These are phyloP conservation scores for Pseudomyrmex sp. DNA, from an alignment of 1,140 invertebrate species.

Conservation along the genomic window DNA sequence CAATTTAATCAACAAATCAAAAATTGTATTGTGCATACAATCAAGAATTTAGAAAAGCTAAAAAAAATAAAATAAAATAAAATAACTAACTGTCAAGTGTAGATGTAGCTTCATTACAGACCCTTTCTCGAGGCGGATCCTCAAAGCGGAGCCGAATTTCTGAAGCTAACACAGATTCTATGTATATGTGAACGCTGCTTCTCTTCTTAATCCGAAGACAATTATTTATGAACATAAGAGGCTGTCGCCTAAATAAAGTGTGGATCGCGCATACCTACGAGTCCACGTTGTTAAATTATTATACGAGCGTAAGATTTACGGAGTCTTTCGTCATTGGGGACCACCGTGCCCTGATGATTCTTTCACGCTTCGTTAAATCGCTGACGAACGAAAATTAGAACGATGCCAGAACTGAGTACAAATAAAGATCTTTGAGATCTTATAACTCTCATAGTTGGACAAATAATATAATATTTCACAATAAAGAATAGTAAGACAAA, in stretches of 20 bases:
- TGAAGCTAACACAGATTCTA: slow-evolving; percentile 62
- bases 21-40: neutral
- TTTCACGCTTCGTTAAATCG: slow-evolving; percentile 62
- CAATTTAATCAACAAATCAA: slow-evolving; percentile 5
- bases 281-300: slow-evolving; percentile 81
- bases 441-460: neutral
- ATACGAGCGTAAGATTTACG: slow-evolving; percentile 78
- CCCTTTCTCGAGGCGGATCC: slow-evolving; percentile 24
- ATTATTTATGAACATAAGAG: slow-evolving; percentile 81
- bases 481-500: neutral
- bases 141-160: slow-evolving; percentile 66
- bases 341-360: slow-evolving; percentile 64
- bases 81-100: slow-evolving; percentile 1
- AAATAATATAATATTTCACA: neutral
- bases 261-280: slow-evolving; percentile 67
- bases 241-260: slow-evolving; percentile 70
- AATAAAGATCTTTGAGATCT: neutral
- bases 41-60: neutral
- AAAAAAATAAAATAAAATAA: slow-evolving; percentile 14
- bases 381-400: slow-evolving; percentile 56
- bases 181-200: slow-evolving; percentile 21
- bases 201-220: slow-evolving; percentile 76
- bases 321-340: slow-evolving; percentile 74
- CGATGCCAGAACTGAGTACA: neutral
- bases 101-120: slow-evolving; percentile 31